A percentile compares a stretch with the other conserved stretches of the same genome.
Evolutionary conservation across 2,797 vertebrate genomes (phyloP).

Genomic region (Cynopterus sphinx): DNA sequence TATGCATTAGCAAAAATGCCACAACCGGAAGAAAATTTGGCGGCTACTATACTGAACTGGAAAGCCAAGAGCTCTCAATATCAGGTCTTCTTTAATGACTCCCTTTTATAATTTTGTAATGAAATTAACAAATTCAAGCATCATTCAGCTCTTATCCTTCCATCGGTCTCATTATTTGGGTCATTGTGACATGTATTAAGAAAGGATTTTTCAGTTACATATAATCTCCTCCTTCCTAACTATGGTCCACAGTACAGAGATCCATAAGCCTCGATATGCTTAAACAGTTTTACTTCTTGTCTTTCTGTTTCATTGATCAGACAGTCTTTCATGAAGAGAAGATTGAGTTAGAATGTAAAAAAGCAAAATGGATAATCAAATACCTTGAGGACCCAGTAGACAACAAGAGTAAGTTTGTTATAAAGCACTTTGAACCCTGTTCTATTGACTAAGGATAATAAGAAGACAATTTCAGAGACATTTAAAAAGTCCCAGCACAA

Average conservation of each 20-base stretch:
- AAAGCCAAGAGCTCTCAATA: not conserved
- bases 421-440: not conserved
- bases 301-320: not conserved
- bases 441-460: not conserved
- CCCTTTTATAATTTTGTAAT: not conserved
- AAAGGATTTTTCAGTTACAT: not conserved
- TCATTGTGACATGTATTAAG: not conserved
- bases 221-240: not conserved
- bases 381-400: not conserved
- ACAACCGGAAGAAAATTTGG: not conserved
- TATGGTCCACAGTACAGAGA: not conserved
- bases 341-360: not conserved
- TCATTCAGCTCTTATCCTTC: not conserved
- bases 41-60: not conserved
- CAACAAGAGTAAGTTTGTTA: not conserved
- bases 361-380: not conserved
- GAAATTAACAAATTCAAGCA: not conserved
- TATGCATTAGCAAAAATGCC: not conserved
- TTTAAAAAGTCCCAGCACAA: not conserved
- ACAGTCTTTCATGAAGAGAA: not conserved
- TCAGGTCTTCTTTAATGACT: not conserved
- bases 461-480: slow-evolving; percentile 2
- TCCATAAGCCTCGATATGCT: not conserved
- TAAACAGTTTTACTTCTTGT: not conserved
- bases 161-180: not conserved